A percentile compares a stretch with the other conserved stretches of the same genome.
Conservation (phyloP, 2,888 invertebrate genomes). For the Diplolepis rosae region DNA sequence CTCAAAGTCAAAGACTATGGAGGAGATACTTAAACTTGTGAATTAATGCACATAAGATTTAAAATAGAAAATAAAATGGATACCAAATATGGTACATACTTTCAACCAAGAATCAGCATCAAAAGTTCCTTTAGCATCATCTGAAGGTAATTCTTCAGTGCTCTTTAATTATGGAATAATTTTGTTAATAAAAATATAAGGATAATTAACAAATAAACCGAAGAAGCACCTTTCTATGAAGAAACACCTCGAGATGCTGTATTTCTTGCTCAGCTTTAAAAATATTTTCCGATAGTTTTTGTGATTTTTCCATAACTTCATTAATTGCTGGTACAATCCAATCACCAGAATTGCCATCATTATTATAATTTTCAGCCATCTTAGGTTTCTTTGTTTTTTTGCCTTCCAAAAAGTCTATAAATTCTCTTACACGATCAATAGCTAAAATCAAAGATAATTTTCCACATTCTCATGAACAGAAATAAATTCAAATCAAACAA, state of each 20-base stretch:
- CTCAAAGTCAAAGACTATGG: constrained; percentile 62
- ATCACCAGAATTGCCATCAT: constrained; percentile 27
- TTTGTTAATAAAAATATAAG: neutral
- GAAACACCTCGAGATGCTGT: constrained; percentile 46
- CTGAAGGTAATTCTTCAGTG: neutral
- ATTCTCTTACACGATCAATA: constrained; percentile 55
- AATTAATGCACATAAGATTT: no score
- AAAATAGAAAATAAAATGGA: neutral
- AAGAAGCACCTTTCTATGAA: neutral
- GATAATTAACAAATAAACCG: neutral
- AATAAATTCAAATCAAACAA: neutral
- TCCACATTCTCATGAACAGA: constrained; percentile 24
- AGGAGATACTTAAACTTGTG: neutral
- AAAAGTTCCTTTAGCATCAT: constrained; percentile 45
- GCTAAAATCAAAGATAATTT: constrained; percentile 44
- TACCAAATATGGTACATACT: constrained; percentile 45
- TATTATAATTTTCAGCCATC: constrained; percentile 46
- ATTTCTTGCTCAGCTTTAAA: constrained; percentile 59
- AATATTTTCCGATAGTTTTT: constrained; percentile 58
- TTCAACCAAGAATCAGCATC: constrained; percentile 62
- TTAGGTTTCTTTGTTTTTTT: constrained; percentile 50
- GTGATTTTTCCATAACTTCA: constrained; percentile 52
- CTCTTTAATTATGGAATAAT: neutral
- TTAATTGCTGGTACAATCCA: constrained; percentile 49
- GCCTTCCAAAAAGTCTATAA: constrained; percentile 53